Evolutionary conservation across 2,888 invertebrate species (phyloP).

Genomic region (Acrocera orbiculus): DNA sequence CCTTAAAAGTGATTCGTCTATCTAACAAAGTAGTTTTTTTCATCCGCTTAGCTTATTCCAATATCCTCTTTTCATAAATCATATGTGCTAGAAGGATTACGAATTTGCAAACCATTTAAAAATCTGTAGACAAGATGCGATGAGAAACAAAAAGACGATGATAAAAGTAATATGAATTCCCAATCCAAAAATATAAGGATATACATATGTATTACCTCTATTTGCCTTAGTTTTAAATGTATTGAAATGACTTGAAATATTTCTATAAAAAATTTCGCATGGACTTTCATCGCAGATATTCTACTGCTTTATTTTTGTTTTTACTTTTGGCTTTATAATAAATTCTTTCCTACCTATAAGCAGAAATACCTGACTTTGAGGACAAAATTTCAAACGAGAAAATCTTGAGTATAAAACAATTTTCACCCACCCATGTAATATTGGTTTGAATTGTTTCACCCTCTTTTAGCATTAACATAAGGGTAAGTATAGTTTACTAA

Average conservation of each 20-base stretch:
- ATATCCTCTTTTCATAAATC: conserved; percentile 9
- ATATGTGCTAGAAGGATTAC: conserved; percentile 6
- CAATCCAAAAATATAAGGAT: conserved; percentile 1
- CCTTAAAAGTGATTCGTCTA: not conserved
- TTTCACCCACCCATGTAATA: no score
- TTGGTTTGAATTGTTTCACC: no score
- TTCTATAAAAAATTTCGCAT: no score
- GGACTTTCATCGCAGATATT: no score
- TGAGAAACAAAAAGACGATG: conserved; percentile 8
- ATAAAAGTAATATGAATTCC: conserved; percentile 5
- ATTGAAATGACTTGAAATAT: not conserved
- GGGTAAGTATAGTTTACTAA: no score
- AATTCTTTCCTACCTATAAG: conserved; percentile 5
- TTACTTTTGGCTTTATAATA: conserved; percentile 5
- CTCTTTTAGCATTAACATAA: no score
- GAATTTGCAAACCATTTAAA: no score
- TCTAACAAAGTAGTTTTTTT: conserved; percentile 1
- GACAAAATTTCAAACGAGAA: conserved; percentile 5
- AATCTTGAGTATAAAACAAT: conserved; percentile 6
- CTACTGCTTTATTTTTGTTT: no score
- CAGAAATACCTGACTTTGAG: conserved; percentile 5
- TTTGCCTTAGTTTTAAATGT: not conserved
- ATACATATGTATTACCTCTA: not conserved
- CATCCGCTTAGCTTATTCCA: conserved; percentile 5
- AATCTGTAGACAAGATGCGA: conserved; percentile 5